A percentile compares a stretch with the other conserved stretches of the same genome.
These are phyloP conservation scores for Quiscalus mexicanus DNA, from an alignment of 2,113 vertebrate species.

Conservation along the genomic window DNA sequence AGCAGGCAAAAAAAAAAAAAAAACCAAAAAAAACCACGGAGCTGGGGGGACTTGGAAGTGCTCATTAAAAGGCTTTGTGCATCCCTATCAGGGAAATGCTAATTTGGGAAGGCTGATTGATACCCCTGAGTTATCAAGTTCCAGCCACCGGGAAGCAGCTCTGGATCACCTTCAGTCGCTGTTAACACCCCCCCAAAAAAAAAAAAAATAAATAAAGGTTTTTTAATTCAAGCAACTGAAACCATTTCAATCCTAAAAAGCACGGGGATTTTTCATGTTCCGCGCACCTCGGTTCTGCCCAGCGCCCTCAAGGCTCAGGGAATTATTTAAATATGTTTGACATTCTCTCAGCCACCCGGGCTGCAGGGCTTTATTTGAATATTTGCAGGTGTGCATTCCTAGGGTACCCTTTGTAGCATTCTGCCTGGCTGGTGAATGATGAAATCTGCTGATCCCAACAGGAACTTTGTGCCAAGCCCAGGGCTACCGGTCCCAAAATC, in stretches of 20 bases:
- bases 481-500: not conserved
- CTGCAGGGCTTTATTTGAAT: not conserved
- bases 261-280: not conserved
- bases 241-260: conserved; percentile 7
- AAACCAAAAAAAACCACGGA: not conserved
- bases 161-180: conserved; percentile 42
- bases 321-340: conserved; percentile 23
- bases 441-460: not conserved
- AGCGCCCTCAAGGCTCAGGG: not conserved
- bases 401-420: not conserved
- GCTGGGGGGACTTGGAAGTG: conserved; percentile 67
- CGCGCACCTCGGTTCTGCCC: not conserved
- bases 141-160: conserved; percentile 42
- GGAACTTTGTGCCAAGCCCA: not conserved
- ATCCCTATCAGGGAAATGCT: conserved; percentile 73
- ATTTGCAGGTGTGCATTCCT: not conserved
- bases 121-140: conserved; percentile 58
- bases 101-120: conserved; percentile 71
- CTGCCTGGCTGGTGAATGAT: not conserved
- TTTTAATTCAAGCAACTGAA: conserved; percentile 71
- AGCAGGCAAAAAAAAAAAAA: conserved; percentile 38
- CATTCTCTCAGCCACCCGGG: not conserved
- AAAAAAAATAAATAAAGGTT: not conserved
- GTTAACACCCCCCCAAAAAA: not conserved
- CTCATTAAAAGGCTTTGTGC: conserved; percentile 76